These are phyloP conservation scores for Hydroisotoma schaefferi DNA, from an alignment of 2,888 invertebrate species.

Conservation along the genomic window DNA sequence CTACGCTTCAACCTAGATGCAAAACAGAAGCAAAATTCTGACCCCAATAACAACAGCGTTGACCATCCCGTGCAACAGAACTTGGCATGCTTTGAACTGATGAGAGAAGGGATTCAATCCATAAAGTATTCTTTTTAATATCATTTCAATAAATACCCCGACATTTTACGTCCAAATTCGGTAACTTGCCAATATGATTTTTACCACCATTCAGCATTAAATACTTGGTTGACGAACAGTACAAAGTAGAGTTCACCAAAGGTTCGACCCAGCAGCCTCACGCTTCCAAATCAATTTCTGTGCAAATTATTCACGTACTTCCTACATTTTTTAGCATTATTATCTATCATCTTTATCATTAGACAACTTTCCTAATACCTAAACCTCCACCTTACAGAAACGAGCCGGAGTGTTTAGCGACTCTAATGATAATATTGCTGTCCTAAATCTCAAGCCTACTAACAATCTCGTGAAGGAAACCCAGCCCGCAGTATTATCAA, in stretches of 20 bases:
- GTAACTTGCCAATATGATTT: too few species aligned
- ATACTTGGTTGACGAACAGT: background rate
- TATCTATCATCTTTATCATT: background rate
- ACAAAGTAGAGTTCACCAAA: slow-evolving; percentile 3
- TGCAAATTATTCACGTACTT: slow-evolving; percentile 8
- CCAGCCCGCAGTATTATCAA: background rate
- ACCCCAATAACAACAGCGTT: background rate
- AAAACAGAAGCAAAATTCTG: background rate
- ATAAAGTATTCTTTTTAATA: background rate
- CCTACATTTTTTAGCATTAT: background rate
- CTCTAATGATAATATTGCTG: slow-evolving; percentile 1
- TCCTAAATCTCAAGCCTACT: background rate
- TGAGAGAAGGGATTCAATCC: slow-evolving; percentile 4
- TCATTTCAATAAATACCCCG: background rate
- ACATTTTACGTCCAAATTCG: too few species aligned
- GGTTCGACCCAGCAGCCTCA: background rate
- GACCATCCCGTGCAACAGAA: background rate
- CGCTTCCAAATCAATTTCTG: slow-evolving; percentile 3
- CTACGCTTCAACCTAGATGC: background rate
- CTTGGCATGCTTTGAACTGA: slow-evolving; percentile 1
- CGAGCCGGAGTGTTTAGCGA: background rate
- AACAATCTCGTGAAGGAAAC: background rate
- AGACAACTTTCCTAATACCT: background rate
- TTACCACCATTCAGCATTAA: background rate
- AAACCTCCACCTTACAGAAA: background rate